A percentile compares a stretch with the other conserved stretches of the same genome.
Conservation (phyloP, 2,888 invertebrate genomes). For the Tipula helvola region DNA sequence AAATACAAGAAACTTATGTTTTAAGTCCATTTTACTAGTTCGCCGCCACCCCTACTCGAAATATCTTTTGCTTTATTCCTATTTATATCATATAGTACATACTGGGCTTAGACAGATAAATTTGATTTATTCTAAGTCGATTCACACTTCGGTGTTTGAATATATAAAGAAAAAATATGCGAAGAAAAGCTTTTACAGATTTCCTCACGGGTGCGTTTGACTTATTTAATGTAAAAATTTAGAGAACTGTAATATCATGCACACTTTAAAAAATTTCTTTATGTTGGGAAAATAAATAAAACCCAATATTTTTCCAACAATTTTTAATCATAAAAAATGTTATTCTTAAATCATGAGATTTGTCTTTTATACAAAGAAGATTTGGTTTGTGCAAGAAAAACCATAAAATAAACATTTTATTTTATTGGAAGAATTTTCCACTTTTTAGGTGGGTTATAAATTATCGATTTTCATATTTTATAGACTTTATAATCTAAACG, state of each 20-base stretch:
- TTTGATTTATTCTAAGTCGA: conserved; percentile 7
- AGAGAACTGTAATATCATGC: not conserved
- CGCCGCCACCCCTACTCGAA: not conserved
- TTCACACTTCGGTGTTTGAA: not conserved
- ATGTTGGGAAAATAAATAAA: not conserved
- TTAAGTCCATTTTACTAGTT: not conserved
- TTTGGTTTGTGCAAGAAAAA: not conserved
- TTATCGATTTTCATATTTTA: not conserved
- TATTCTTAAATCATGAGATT: conserved; percentile 8
- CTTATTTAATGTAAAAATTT: not conserved
- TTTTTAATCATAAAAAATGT: not conserved
- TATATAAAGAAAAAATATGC: not conserved
- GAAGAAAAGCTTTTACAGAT: not conserved
- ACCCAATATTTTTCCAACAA: not conserved
- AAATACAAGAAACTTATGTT: not conserved
- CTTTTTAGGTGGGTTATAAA: not conserved
- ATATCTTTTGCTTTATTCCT: not conserved
- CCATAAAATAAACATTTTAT: not conserved
- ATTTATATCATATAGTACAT: not conserved
- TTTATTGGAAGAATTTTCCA: not conserved
- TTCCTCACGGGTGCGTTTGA: not conserved
- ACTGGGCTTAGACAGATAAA: not conserved
- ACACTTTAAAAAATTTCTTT: not conserved
- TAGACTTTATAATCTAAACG: not conserved
- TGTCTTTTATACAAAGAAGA: not conserved